Base-by-base conservation (phyloP, 2,797 vertebrate genomes). In the Poeciliopsis gracilis region DNA sequence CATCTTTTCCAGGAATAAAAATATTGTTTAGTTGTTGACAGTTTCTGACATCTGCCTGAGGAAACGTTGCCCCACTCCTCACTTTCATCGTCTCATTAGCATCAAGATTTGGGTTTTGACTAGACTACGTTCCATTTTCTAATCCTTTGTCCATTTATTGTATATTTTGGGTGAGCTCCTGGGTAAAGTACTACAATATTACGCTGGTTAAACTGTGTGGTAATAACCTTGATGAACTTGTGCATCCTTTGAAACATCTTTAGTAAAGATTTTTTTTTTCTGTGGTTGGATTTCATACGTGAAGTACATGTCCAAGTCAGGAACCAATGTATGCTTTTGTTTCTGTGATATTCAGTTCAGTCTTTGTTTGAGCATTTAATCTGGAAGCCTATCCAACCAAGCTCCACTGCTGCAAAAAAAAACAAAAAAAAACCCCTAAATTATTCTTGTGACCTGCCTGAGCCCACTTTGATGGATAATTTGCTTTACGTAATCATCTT, bases 401-500 rank as follows among this genome's bases (percentile, higher is more conserved):
- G 75, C 84, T 81, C 69, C 72, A 82, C 47, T 0, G 43, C 87
- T 43, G 41, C 41, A 43, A 43, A 43, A 11, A 84, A 82, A 25
- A 10, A 0, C 23, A 23, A 9, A 57, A 57, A 55, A 57, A 55
- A 57, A 25, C 3, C 1, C 61, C n/a, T n/a, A n/a, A 88, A 86
- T 91, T 85, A 86, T 85, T 79, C 84, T 72, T 80, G 88, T 53
- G 92, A 85, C 87, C 87, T 63, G 84, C 78, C 86, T 83, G 77
- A 84, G 87, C 82, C 79, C 84, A 77, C 77, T 90, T 80, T 72
- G 81, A 92, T 85, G 84, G 89, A 91, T 93, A 92, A 94, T 83
- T 90, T 84, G 81, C 76, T 78, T 91, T 92, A 92, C 51, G 81
- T 90, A 92, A 92, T 72, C 89, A 87, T 94, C 90, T 93, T 92